Evolutionary conservation across 2,888 invertebrate species (phyloP).

Genomic region (Troglohyphantes excavatus): DNA sequence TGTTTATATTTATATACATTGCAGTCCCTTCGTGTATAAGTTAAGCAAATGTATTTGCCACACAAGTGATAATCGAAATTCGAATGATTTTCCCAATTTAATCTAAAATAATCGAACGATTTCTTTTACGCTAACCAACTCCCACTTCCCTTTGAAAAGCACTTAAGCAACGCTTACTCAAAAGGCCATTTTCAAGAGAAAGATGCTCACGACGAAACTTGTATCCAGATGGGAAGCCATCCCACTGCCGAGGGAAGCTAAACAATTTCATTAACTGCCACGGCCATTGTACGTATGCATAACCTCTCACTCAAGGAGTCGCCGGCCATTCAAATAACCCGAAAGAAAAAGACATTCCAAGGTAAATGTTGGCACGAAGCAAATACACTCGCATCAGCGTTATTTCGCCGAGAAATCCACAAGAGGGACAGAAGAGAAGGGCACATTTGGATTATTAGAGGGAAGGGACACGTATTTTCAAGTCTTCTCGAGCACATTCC

Average conservation of each 20-base stretch:
- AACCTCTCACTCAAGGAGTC: background rate
- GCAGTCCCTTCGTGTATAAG: too few species aligned
- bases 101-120: too few species aligned
- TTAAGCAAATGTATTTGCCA: too few species aligned
- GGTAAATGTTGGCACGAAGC: slow-evolving; percentile 37
- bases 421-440: background rate
- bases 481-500: background rate
- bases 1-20: too few species aligned
- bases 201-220: background rate
- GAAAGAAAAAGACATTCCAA: background rate
- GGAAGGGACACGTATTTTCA: slow-evolving; percentile 21
- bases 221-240: background rate
- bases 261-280: slow-evolving; percentile 11
- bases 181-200: background rate
- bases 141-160: too few species aligned
- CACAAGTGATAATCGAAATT: too few species aligned
- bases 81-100: too few species aligned
- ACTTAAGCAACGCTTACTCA: background rate
- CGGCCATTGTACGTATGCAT: background rate
- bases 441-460: slow-evolving; percentile 25
- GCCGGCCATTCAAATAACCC: background rate
- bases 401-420: slow-evolving; percentile 5
- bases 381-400: slow-evolving; percentile 17
- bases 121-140: too few species aligned
- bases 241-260: background rate